Evolutionary conservation across 1,140 invertebrate species (phyloP).

Genomic region (Euglossa dilemma): DNA sequence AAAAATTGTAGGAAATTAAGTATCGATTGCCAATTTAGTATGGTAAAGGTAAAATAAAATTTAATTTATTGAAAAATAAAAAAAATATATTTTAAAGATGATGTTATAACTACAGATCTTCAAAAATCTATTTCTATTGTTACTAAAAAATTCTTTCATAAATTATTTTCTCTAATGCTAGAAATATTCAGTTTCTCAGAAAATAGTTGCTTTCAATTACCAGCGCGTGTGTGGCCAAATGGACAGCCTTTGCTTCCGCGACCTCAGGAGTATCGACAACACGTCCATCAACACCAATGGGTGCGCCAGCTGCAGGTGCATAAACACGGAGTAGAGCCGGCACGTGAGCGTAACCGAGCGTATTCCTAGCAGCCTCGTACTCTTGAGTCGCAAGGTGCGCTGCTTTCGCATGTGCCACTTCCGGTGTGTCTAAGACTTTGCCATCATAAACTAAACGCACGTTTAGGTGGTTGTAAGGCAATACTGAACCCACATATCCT

Average conservation of each 20-base stretch:
- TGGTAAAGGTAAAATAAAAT: background rate
- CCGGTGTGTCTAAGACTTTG: constrained; percentile 83
- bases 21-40: background rate
- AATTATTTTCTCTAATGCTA: too few relatives aligned
- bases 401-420: constrained; percentile 84
- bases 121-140: too few relatives aligned
- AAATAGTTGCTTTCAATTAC: constrained; percentile 36
- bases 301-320: constrained; percentile 70
- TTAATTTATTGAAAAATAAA: background rate
- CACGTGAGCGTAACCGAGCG: constrained; percentile 67
- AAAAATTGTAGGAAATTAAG: background rate
- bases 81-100: background rate
- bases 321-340: constrained; percentile 57
- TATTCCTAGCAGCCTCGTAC: constrained; percentile 75
- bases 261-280: constrained; percentile 86
- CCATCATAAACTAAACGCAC: constrained; percentile 70
- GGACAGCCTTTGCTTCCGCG: constrained; percentile 84
- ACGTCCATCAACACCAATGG: constrained; percentile 82
- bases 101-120: background rate
- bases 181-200: background rate
- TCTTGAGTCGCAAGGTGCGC: constrained; percentile 79
- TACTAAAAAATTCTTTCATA: too few relatives aligned
- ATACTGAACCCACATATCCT: constrained; percentile 43
- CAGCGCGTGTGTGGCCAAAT: constrained; percentile 82
- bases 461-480: constrained; percentile 16